Conservation (phyloP, 2,113 vertebrate genomes). For the Carassius auratus region DNA sequence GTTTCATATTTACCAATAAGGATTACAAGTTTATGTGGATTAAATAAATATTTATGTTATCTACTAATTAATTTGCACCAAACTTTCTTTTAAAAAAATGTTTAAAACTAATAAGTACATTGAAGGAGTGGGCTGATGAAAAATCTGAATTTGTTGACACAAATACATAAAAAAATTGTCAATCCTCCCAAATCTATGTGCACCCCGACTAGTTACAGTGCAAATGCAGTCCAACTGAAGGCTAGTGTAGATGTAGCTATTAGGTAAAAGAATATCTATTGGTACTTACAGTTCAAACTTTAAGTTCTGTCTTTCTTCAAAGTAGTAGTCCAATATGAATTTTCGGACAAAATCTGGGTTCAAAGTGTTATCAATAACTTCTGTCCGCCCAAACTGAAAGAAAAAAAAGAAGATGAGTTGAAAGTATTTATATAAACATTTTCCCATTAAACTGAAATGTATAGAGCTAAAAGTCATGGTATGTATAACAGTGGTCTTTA, state of each 20-base stretch:
- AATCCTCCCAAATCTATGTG: background rate
- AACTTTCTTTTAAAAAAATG: background rate
- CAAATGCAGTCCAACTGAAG: background rate
- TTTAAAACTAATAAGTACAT: background rate
- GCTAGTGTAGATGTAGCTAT: background rate
- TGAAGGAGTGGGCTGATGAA: background rate
- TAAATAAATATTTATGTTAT: background rate
- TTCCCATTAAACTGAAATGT: background rate
- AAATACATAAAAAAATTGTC: background rate
- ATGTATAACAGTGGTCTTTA: too few species aligned
- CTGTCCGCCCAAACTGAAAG: conserved; percentile 92
- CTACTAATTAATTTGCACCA: background rate
- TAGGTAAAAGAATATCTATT: background rate
- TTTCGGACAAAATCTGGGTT: conserved; percentile 98
- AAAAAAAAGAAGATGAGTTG: conserved; percentile 18
- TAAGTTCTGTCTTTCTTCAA: conserved; percentile 96
- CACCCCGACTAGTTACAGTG: background rate
- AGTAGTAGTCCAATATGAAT: conserved; percentile 98
- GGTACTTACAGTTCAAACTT: conserved; percentile 95
- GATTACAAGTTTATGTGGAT: background rate
- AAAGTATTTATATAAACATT: background rate
- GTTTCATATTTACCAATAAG: background rate
- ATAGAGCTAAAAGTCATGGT: too few species aligned
- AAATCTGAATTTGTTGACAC: background rate
- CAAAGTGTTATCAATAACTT: conserved; percentile 98